Evolutionary conservation across 2,888 invertebrate genomes (phyloP).

Genomic region (Chrysolina haemoptera): DNA sequence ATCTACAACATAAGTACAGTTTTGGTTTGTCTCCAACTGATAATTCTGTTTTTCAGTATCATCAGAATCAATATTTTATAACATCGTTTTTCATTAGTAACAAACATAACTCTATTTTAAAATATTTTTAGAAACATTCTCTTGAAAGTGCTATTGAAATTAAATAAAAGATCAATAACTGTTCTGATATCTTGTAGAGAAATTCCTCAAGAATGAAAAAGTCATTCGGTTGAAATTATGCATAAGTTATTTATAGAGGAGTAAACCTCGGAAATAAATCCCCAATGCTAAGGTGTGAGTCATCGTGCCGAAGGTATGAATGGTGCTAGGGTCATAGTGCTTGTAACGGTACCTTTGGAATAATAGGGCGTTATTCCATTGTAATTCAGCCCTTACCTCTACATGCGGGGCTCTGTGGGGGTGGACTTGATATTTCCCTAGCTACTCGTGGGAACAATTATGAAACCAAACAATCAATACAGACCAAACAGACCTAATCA

Average conservation of each 20-base stretch:
- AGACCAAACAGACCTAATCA: conserved; percentile 40
- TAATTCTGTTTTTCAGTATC: too few species aligned
- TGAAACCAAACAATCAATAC: conserved; percentile 39
- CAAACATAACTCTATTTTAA: too few species aligned
- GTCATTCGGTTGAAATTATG: background rate
- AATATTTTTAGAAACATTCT: too few species aligned
- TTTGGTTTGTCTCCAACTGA: background rate
- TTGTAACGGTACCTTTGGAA: conserved; percentile 43
- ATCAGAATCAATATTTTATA: too few species aligned
- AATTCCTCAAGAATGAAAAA: background rate
- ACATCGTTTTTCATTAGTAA: too few species aligned
- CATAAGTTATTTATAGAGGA: conserved; percentile 19
- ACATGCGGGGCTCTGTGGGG: conserved; percentile 45
- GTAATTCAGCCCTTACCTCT: conserved; percentile 35
- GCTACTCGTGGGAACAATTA: conserved; percentile 45
- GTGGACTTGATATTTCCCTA: conserved; percentile 40
- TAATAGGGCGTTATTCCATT: conserved; percentile 39
- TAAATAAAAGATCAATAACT: background rate
- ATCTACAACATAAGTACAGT: background rate
- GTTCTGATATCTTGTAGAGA: background rate
- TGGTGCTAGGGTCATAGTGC: conserved; percentile 41
- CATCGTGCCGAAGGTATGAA: conserved; percentile 43
- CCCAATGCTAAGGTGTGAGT: conserved; percentile 44
- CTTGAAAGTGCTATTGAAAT: background rate
- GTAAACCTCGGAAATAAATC: conserved; percentile 44